Percentiles rank a stretch among this genome's conserved stretches.
These are phyloP conservation scores for Noctua janthe DNA, from an alignment of 2,888 invertebrate genomes.

Conservation along the genomic window DNA sequence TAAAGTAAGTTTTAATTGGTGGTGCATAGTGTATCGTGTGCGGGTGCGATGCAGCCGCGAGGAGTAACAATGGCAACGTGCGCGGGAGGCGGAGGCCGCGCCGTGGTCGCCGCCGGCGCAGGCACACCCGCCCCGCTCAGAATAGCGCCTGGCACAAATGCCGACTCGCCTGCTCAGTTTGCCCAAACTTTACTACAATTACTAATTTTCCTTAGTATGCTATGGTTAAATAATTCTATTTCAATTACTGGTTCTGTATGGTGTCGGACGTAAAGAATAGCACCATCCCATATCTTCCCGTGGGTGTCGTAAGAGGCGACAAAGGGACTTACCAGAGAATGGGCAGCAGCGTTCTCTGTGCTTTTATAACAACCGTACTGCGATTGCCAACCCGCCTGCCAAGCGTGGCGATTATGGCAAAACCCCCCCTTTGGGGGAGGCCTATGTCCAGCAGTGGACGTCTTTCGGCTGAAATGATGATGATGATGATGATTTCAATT, in stretches of 20 bases:
- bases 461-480: too few species aligned
- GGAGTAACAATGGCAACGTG: conserved; percentile 84
- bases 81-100: conserved; percentile 83
- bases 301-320: too few species aligned
- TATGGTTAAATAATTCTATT: background rate
- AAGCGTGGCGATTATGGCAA: too few species aligned
- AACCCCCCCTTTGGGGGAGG: too few species aligned
- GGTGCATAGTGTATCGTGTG: conserved; percentile 74
- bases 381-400: too few species aligned
- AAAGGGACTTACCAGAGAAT: too few species aligned
- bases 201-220: conserved; percentile 16
- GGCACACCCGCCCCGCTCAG: conserved; percentile 77
- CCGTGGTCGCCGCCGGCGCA: conserved; percentile 83
- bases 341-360: too few species aligned
- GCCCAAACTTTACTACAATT: conserved; percentile 66
- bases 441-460: too few species aligned
- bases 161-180: conserved; percentile 68
- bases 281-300: too few species aligned
- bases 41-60: conserved; percentile 70
- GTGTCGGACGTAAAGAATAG: too few species aligned
- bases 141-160: conserved; percentile 77
- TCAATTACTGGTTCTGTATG: background rate
- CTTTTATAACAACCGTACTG: too few species aligned
- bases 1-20: conserved; percentile 85
- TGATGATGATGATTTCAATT: background rate